These are phyloP conservation scores for Altica lythri DNA, from an alignment of 2,888 invertebrate species.

Conservation along the genomic window DNA sequence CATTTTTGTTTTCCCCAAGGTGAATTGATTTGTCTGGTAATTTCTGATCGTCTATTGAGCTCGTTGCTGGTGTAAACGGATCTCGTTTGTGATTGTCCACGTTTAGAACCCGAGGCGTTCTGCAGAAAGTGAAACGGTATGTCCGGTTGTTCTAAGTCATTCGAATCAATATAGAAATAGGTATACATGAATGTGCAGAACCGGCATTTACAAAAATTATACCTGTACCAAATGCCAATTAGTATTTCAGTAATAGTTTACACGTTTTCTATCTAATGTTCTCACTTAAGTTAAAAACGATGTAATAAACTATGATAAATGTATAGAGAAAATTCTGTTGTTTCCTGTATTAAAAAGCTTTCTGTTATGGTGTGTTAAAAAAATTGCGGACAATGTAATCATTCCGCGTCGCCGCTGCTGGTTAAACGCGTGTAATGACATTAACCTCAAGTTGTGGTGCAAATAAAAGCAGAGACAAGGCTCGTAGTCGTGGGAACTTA, in stretches of 20 bases:
- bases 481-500: conserved; percentile 42
- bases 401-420: conserved; percentile 18
- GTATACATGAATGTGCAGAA: neutral
- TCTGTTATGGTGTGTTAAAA: too few relatives aligned
- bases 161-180: neutral
- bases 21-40: conserved; percentile 21
- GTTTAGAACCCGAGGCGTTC: conserved; percentile 24
- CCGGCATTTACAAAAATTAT: conserved; percentile 1
- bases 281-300: too few relatives aligned
- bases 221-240: too few relatives aligned
- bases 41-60: conserved; percentile 9
- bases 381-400: conserved; percentile 11
- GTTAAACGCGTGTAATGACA: conserved; percentile 39
- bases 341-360: too few relatives aligned
- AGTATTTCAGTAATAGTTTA: too few relatives aligned
- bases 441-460: conserved; percentile 43
- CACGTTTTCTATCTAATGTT: too few relatives aligned
- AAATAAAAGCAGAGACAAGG: conserved; percentile 42
- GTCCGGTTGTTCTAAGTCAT: conserved; percentile 26
- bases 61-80: conserved; percentile 12
- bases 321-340: too few relatives aligned
- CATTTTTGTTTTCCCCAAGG: conserved; percentile 19
- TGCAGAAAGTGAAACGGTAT: conserved; percentile 36
- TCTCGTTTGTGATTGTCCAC: conserved; percentile 19
- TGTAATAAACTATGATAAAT: too few relatives aligned